Percentiles rank a stretch among this genome's conserved stretches.
phyloP scores from a whole-genome alignment of 2,888 invertebrate species.

The Pteria penguin region DNA sequence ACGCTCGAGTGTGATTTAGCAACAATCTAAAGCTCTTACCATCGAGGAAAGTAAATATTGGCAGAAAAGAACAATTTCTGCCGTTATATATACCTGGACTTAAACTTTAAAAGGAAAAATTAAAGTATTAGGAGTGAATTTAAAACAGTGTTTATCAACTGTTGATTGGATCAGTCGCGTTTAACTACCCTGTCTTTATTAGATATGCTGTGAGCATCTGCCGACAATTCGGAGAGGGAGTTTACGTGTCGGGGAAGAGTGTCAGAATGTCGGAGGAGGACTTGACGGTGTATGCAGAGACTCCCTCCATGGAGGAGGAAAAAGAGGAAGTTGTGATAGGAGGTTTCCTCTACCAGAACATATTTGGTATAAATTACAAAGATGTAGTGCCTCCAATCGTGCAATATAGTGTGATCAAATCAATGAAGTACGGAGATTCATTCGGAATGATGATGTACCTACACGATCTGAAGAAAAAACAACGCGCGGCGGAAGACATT shows the following conservation, averaged over 20 bases:
- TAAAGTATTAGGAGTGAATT: neutral
- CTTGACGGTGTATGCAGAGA: neutral
- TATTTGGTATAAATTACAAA: conserved; percentile 21
- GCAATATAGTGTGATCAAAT: conserved; percentile 21
- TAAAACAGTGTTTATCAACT: neutral
- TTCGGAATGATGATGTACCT: conserved; percentile 32
- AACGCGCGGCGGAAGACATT: conserved; percentile 24
- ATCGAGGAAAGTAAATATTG: neutral
- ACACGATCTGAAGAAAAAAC: conserved; percentile 21
- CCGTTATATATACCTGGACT: neutral
- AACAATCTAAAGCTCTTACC: no score
- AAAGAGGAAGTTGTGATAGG: conserved; percentile 11
- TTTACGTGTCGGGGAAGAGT: neutral
- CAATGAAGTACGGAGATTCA: conserved; percentile 21
- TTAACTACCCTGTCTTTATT: no score
- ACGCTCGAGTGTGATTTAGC: no score
- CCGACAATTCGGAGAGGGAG: no score
- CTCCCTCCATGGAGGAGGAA: neutral
- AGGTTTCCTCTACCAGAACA: conserved; percentile 18
- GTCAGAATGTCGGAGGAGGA: conserved; percentile 9
- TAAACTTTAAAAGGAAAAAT: neutral
- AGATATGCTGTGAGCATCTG: no score
- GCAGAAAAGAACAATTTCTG: neutral
- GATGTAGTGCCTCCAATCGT: conserved; percentile 9
- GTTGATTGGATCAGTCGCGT: no score